Conservation (phyloP, 1,140 invertebrate genomes). For the Contarinia nasturtii region DNA sequence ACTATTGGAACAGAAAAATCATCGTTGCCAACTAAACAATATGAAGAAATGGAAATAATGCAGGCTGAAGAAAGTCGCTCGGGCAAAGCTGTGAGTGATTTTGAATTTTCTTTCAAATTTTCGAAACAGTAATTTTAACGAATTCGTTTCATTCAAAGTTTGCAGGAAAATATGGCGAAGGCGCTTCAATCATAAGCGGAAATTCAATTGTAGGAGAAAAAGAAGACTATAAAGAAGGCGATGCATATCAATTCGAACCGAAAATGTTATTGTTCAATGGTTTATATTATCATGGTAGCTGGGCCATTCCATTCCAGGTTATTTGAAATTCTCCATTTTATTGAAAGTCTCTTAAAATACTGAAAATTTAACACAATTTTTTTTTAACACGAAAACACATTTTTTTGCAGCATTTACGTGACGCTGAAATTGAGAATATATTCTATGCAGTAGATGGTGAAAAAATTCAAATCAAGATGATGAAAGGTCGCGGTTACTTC, state of each 20-base stretch:
- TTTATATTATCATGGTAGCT: slow-evolving; percentile 33
- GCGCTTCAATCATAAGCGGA: slow-evolving; percentile 18
- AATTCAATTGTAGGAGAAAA: slow-evolving; percentile 19
- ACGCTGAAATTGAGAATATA: slow-evolving; percentile 22
- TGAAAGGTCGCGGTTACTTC: slow-evolving; percentile 30
- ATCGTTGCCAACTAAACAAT: no score
- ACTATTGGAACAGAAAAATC: no score
- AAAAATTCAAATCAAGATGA: slow-evolving; percentile 31
- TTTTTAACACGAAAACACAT: no score
- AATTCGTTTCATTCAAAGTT: not conserved
- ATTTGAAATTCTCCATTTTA: no score
- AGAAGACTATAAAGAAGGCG: slow-evolving; percentile 6
- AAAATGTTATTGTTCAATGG: slow-evolving; percentile 42
- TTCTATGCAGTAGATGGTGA: slow-evolving; percentile 35
- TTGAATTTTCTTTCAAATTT: not conserved
- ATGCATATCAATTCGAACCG: slow-evolving; percentile 8
- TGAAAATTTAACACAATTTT: not conserved
- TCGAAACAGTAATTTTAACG: not conserved
- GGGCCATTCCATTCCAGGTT: slow-evolving; percentile 14
- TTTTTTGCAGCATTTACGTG: slow-evolving; percentile 7
- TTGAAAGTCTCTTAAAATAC: not conserved
- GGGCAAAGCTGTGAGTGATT: slow-evolving; percentile 7
- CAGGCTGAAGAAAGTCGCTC: slow-evolving; percentile 35
- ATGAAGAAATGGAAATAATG: slow-evolving; percentile 31
- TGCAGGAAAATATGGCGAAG: slow-evolving; percentile 12